A percentile compares a stretch with the other conserved stretches of the same genome.
Conservation (phyloP, 2,888 invertebrate species). For the Lycocerus yunnanus region DNA sequence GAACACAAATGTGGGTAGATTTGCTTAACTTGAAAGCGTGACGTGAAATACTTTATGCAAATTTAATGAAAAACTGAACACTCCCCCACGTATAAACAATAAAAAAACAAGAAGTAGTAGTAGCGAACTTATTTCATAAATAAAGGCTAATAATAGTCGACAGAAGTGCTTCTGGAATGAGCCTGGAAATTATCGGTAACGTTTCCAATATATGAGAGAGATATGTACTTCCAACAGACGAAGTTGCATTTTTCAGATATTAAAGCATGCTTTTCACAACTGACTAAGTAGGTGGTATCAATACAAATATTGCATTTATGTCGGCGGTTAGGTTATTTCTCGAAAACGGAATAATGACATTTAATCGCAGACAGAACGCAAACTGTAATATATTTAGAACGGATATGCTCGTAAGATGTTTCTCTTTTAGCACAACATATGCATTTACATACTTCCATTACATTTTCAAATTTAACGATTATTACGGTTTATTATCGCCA, state of each 20-base stretch:
- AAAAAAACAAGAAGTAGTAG: background rate
- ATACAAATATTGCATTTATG: background rate
- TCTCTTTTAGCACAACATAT: background rate
- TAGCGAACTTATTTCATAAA: constrained; percentile 5
- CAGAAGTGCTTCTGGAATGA: constrained; percentile 15
- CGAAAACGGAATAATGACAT: background rate
- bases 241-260: background rate
- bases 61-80: background rate
- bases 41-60: background rate
- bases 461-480: background rate
- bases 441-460: background rate
- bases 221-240: background rate
- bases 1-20: background rate
- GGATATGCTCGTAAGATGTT: background rate
- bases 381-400: constrained; percentile 1
- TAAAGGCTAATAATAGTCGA: constrained; percentile 13
- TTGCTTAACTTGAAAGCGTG: background rate
- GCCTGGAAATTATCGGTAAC: constrained; percentile 10
- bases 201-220: background rate
- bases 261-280: background rate
- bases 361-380: background rate
- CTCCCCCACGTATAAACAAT: background rate
- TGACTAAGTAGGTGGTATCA: background rate
- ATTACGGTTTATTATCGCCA: background rate
- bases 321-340: background rate